Percentiles rank a stretch among this genome's conserved stretches.
Evolutionary conservation across 2,113 vertebrate genomes (phyloP).

Genomic region (Albula goreensis): DNA sequence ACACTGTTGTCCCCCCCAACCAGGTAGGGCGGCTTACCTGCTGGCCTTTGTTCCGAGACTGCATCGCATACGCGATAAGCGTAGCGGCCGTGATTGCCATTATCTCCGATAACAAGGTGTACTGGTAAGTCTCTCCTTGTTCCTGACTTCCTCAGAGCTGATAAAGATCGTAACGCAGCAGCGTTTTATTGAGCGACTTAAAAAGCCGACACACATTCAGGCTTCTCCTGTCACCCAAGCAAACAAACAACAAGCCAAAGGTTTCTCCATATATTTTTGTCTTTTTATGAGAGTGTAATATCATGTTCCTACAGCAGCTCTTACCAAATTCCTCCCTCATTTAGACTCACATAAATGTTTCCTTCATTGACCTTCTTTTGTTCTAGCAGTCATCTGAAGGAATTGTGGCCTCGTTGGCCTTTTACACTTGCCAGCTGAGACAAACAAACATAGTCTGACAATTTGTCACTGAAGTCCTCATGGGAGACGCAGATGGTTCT

Average conservation of each 20-base stretch:
- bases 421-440: neutral
- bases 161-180: neutral
- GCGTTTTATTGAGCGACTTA: neutral
- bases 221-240: neutral
- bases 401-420: neutral
- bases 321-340: neutral
- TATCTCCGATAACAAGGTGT: constrained; percentile 87
- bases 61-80: constrained; percentile 84
- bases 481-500: neutral
- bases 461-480: neutral
- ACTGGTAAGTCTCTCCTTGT: constrained; percentile 77
- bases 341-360: neutral
- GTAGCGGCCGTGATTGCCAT: constrained; percentile 81
- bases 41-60: constrained; percentile 95
- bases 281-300: neutral
- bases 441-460: neutral
- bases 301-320: neutral
- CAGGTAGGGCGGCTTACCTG: constrained; percentile 82
- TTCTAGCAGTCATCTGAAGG: neutral
- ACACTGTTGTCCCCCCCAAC: constrained; percentile 27
- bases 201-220: neutral
- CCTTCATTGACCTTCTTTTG: neutral
- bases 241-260: neutral
- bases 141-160: neutral
- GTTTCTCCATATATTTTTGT: neutral